phyloP scores from a whole-genome alignment of 1,140 invertebrate genomes.

The Gonatopus flavifemur region DNA sequence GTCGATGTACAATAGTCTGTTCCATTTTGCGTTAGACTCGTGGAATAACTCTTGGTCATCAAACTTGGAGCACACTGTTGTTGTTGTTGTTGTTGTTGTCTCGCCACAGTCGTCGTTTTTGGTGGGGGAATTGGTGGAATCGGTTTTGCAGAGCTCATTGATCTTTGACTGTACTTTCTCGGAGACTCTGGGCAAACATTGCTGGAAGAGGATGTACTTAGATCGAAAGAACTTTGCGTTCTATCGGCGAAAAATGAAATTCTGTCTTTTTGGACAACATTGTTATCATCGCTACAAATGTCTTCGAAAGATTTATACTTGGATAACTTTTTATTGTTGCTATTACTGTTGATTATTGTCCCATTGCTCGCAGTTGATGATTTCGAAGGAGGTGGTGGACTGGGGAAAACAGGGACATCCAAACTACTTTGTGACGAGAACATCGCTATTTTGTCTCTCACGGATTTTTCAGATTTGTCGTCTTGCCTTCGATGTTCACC shows the following conservation, averaged over 20 bases:
- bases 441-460: slow-evolving; percentile 86
- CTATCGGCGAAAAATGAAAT: slow-evolving; percentile 35
- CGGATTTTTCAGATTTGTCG: slow-evolving; percentile 75
- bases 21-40: not conserved
- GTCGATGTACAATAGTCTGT: not conserved
- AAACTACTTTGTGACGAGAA: slow-evolving; percentile 64
- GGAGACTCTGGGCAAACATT: slow-evolving; percentile 11
- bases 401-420: slow-evolving; percentile 43
- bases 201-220: slow-evolving; percentile 29
- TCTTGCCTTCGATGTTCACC: slow-evolving; percentile 63
- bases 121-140: slow-evolving; percentile 14
- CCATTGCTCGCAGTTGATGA: too few species aligned
- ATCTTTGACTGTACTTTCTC: slow-evolving; percentile 22
- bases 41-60: not conserved
- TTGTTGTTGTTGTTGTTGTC: not conserved
- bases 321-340: slow-evolving; percentile 31
- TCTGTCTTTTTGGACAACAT: slow-evolving; percentile 20
- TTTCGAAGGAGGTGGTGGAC: too few species aligned
- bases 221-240: slow-evolving; percentile 49
- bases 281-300: slow-evolving; percentile 47
- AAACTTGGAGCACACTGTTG: not conserved
- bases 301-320: slow-evolving; percentile 62
- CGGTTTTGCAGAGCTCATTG: slow-evolving; percentile 27
- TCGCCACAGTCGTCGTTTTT: not conserved
- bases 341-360: slow-evolving; percentile 36